Percentiles rank a stretch among this genome's conserved stretches.
phyloP scores from a whole-genome alignment of 1,140 invertebrate genomes.

The Diabrotica virgifera region DNA sequence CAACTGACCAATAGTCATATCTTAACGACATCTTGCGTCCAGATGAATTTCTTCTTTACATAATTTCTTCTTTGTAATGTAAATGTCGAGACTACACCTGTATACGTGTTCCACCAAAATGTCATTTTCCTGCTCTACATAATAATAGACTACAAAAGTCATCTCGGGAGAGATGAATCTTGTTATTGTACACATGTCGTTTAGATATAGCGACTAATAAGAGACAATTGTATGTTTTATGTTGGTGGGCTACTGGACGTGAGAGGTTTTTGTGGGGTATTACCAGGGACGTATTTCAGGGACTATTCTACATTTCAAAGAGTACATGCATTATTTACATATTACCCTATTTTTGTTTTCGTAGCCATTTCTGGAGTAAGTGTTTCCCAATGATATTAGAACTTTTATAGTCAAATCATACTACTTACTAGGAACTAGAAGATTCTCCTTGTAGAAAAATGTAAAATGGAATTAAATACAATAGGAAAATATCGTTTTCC shows the following conservation, averaged over 20 bases:
- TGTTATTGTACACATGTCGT: conserved; percentile 28
- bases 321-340: no score
- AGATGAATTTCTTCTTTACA: conserved; percentile 22
- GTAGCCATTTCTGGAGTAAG: no score
- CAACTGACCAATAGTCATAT: conserved; percentile 22
- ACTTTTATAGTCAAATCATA: no score
- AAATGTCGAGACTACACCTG: conserved; percentile 28
- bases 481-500: no score
- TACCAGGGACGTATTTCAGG: background rate
- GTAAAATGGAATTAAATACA: no score
- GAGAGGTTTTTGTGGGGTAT: conserved; percentile 20
- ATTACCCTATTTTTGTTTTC: no score
- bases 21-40: conserved; percentile 28
- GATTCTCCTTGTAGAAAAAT: no score
- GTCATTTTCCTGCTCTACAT: conserved; percentile 25
- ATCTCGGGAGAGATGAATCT: conserved; percentile 21
- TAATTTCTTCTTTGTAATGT: conserved; percentile 23
- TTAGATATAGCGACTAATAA: conserved; percentile 34
- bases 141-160: conserved; percentile 23
- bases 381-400: no score
- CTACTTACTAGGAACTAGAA: no score
- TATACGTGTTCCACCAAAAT: conserved; percentile 22
- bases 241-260: conserved; percentile 28
- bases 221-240: conserved; percentile 32
- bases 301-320: no score